Evolutionary conservation across 1,140 invertebrate genomes (phyloP).

Genomic region (Macrotrachela quadricornifera): DNA sequence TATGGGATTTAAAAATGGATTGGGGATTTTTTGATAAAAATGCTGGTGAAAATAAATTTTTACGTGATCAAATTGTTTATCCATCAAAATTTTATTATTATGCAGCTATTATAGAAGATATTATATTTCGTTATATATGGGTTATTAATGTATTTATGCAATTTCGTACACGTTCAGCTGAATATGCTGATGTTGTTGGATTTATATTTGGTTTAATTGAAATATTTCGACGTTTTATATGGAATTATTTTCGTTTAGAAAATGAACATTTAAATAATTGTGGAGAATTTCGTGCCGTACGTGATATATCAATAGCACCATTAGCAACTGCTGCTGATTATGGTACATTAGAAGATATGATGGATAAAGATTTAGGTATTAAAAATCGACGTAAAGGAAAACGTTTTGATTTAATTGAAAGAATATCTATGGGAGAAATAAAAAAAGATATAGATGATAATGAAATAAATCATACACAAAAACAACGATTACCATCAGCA

Average conservation of each 20-base stretch:
- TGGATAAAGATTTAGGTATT: slow-evolving; percentile 76
- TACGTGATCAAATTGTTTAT: slow-evolving; percentile 45
- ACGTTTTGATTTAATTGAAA: neutral
- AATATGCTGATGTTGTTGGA: neutral
- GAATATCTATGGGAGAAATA: no score
- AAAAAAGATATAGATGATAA: no score
- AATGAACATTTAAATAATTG: no score
- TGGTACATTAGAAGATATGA: slow-evolving; percentile 67
- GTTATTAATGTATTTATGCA: slow-evolving; percentile 9
- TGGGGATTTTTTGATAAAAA: slow-evolving; percentile 82
- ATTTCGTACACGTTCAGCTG: neutral
- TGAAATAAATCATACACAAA: no score
- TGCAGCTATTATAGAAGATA: slow-evolving; percentile 85
- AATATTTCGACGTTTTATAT: no score
- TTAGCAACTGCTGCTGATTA: slow-evolving; percentile 51
- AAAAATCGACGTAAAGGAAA: slow-evolving; percentile 42
- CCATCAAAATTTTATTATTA: slow-evolving; percentile 58
- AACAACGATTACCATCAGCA: no score
- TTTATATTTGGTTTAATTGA: no score
- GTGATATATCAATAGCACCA: no score
- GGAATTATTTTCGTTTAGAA: no score
- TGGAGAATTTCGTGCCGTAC: no score
- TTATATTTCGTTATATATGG: slow-evolving; percentile 79
- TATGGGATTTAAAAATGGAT: slow-evolving; percentile 94
- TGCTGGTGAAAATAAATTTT: slow-evolving; percentile 51